Base-by-base conservation (phyloP, 2,797 vertebrate species). In the Parauchenoglanis punctatus region DNA sequence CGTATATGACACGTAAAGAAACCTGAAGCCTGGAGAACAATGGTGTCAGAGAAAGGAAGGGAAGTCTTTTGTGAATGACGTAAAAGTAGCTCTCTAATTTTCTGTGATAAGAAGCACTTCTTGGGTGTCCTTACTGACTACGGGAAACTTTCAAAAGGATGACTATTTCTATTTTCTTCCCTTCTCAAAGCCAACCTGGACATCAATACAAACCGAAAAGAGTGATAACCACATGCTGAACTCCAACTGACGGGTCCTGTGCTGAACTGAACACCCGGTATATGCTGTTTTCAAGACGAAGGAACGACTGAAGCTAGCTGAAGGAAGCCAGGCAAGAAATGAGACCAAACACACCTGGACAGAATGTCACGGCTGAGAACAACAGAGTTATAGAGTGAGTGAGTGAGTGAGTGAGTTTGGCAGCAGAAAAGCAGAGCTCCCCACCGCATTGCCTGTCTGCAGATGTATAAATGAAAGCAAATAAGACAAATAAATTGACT, bases 401-500 rank as follows among this genome's bases (percentile, higher is more conserved):
- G 58, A 54, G 56, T 2, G n/a, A 56, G 75, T n/a, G 44, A 67
- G 67, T 3, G 18, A 28, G n/a, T 40, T 31, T 25, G 31, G 18
- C 59, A 68, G 70, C 35, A 25, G 23, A 86, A 83, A 86, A 70
- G 80, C 49, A 77, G 44, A 1, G 11, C 35, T 70, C 20, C 6
- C 70, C 68, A 20, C 23, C 58, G 18, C 67, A 44, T 12, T 49
- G 78, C 87, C 58, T 56, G 46, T 52, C 82, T 65, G 56, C 52
- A 83, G 49, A 86, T 63, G 86, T 67, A 81, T 49, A 88, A 83
- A 61, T 54, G 68, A 85, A 87, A 86, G 88, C 84, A 90, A 89
- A 88, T 46, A 85, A 81, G 88, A 86, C 76, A 87, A 85, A 91
- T 87, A 87, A 88, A 90, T 82, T 23, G 75, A 75, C 84, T 90